Percentiles rank a stretch among this genome's conserved stretches.
phyloP scores from a whole-genome alignment of 2,888 invertebrate species.

The Polydrusus cervinus region DNA sequence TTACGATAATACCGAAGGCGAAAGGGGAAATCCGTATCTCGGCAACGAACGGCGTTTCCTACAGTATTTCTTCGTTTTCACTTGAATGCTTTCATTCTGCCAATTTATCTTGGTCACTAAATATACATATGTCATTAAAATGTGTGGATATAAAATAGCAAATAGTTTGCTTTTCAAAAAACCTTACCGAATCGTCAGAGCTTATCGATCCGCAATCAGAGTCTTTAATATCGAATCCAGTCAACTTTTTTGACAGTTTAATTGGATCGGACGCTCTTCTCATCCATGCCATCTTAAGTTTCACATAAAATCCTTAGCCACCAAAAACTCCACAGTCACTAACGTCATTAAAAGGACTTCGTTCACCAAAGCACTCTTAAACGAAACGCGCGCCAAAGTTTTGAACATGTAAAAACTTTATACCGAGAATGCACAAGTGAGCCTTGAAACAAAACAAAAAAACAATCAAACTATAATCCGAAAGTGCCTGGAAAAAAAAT shows the following conservation, averaged over 20 bases:
- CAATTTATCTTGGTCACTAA: no score
- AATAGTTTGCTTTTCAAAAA: no score
- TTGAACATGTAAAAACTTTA: not conserved
- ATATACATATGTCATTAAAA: no score
- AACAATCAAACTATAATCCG: slow-evolving; percentile 25
- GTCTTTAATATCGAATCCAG: slow-evolving; percentile 58
- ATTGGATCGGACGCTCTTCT: slow-evolving; percentile 64
- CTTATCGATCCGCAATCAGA: slow-evolving; percentile 63
- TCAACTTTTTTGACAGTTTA: slow-evolving; percentile 57
- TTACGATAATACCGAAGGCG: no score
- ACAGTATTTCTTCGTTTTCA: no score
- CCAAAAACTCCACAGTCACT: slow-evolving; percentile 51
- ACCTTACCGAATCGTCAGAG: slow-evolving; percentile 67
- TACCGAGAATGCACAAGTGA: not conserved
- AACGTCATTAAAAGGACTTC: slow-evolving; percentile 31
- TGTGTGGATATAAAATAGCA: no score
- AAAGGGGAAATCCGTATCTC: no score
- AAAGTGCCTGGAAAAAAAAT: slow-evolving; percentile 8
- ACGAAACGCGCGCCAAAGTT: slow-evolving; percentile 11
- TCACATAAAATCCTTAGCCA: slow-evolving; percentile 52
- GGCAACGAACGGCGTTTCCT: no score
- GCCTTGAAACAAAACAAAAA: slow-evolving; percentile 40
- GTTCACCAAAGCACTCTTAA: slow-evolving; percentile 1
- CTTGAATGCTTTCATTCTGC: no score
- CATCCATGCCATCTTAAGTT: slow-evolving; percentile 64